phyloP scores from a whole-genome alignment of 2,888 invertebrate species.

The Adela reaumurella region DNA sequence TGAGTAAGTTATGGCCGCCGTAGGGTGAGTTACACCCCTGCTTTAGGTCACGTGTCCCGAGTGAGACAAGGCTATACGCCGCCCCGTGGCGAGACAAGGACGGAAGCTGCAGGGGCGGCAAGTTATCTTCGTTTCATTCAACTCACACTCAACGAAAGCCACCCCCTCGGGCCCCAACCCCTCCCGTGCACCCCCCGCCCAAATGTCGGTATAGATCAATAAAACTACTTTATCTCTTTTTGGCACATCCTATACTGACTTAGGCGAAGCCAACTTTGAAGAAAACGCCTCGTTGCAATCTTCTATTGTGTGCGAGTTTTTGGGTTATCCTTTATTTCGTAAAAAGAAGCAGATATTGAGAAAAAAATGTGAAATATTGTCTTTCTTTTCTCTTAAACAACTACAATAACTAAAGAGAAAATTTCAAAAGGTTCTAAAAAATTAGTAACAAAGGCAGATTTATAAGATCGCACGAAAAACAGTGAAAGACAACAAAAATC shows the following conservation, averaged over 20 bases:
- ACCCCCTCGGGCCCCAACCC: neutral
- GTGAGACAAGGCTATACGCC: slow-evolving; percentile 31
- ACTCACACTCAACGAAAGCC: slow-evolving; percentile 36
- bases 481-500: too few relatives aligned
- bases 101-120: slow-evolving; percentile 45
- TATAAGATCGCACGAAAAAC: too few relatives aligned
- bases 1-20: slow-evolving; percentile 56
- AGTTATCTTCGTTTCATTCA: slow-evolving; percentile 58
- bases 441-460: too few relatives aligned
- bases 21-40: slow-evolving; percentile 58
- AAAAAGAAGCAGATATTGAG: too few relatives aligned
- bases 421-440: too few relatives aligned
- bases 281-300: neutral
- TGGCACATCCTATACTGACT: slow-evolving; percentile 47
- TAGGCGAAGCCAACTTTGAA: neutral
- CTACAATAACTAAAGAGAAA: too few relatives aligned
- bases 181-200: slow-evolving; percentile 20
- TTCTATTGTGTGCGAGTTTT: neutral
- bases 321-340: too few relatives aligned
- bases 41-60: slow-evolving; percentile 55
- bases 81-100: slow-evolving; percentile 27
- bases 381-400: too few relatives aligned
- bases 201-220: slow-evolving; percentile 59
- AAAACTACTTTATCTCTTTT: slow-evolving; percentile 61
- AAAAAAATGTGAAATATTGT: too few relatives aligned